Evolutionary conservation across 1,140 invertebrate genomes (phyloP).

Genomic region (Drusus annulatus): DNA sequence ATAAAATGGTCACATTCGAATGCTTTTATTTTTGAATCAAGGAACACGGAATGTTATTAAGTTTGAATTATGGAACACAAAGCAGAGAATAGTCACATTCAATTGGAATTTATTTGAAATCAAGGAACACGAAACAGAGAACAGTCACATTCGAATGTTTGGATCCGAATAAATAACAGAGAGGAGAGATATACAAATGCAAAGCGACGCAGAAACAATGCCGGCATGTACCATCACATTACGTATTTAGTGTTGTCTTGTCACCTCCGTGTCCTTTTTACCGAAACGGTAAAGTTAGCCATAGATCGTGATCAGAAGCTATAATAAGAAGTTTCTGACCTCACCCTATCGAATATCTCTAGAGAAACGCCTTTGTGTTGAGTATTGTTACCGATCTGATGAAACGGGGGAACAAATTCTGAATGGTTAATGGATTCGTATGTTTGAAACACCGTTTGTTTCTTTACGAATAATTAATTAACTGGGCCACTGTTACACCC

Average conservation of each 20-base stretch:
- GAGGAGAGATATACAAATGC: neutral
- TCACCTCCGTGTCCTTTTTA: conserved; percentile 38
- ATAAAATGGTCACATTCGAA: too few species aligned
- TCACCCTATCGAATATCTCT: conserved; percentile 12
- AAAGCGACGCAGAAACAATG: conserved; percentile 26
- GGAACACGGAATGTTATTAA: neutral
- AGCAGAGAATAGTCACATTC: neutral
- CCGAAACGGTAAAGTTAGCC: conserved; percentile 16
- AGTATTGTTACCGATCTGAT: conserved; percentile 22
- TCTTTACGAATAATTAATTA: conserved; percentile 43
- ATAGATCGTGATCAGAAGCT: conserved; percentile 32
- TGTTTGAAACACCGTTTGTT: conserved; percentile 32
- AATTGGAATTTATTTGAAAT: neutral
- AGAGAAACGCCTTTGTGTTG: conserved; percentile 37
- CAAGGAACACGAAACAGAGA: conserved; percentile 1
- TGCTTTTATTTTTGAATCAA: too few species aligned
- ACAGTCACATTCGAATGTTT: conserved; percentile 22
- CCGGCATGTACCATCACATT: conserved; percentile 21
- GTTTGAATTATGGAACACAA: neutral
- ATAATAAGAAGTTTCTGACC: conserved; percentile 27
- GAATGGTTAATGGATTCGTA: conserved; percentile 21
- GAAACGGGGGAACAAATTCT: conserved; percentile 23
- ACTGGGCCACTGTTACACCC: conserved; percentile 34
- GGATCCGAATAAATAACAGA: conserved; percentile 17
- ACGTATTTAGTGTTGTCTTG: conserved; percentile 4